A percentile compares a stretch with the other conserved stretches of the same genome.
Evolutionary conservation across 2,113 vertebrate genomes (phyloP).

Genomic region (Pycnonotus jocosus): DNA sequence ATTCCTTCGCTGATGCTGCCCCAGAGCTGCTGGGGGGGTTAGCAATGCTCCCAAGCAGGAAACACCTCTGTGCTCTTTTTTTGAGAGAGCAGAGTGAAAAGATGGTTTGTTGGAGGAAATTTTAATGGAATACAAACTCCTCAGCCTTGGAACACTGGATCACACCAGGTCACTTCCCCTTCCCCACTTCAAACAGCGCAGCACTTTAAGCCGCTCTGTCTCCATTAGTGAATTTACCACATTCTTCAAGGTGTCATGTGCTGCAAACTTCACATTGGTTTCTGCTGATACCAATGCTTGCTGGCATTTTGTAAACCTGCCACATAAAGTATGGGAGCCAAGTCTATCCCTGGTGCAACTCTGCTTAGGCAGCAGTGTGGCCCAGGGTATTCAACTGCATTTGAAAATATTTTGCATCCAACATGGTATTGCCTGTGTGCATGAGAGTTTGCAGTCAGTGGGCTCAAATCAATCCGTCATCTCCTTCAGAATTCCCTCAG

Average conservation of each 20-base stretch:
- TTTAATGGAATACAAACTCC: constrained; percentile 34
- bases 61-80: constrained; percentile 12
- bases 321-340: not conserved
- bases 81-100: not conserved
- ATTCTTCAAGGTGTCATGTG: constrained; percentile 35
- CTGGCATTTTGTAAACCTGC: constrained; percentile 15
- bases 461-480: not conserved
- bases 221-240: not conserved
- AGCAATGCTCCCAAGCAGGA: not conserved
- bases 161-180: constrained; percentile 58
- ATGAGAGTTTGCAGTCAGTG: not conserved
- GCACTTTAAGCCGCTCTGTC: not conserved
- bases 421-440: accelerated
- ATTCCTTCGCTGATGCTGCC: not conserved
- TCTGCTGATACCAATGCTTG: not conserved
- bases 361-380: not conserved
- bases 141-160: constrained; percentile 26
- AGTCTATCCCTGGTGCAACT: not conserved
- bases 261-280: not conserved
- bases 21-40: not conserved
- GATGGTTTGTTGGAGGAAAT: constrained; percentile 21
- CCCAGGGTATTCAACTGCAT: not conserved
- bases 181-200: constrained; percentile 40
- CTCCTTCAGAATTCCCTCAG: not conserved
- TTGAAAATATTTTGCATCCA: not conserved